Base-by-base conservation (phyloP, 30 jellyfish, hydroid and myxozoan species). In the Pelagia noctiluca region DNA sequence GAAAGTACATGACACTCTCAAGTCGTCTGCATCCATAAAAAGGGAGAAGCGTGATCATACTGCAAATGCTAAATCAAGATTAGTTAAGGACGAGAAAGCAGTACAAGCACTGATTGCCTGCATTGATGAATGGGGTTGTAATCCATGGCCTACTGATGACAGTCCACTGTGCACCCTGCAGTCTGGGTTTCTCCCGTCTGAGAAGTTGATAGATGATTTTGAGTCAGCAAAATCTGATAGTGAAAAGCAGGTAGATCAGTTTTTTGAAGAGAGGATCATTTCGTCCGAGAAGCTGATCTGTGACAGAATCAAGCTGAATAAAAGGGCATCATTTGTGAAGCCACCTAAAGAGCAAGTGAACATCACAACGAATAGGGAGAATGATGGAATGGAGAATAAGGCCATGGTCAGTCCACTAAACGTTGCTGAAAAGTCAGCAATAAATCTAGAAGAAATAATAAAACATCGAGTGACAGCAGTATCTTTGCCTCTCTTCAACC, bases 271-370 rank as follows among this genome's bases (percentile, higher is more conserved):
- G 21, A 8, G 68, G 26, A 52, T 52, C 28, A 3, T 52, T 52
- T 52, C 68, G 2, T 3, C 12, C 2, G 68, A 52, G 26, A 52
- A 52, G 26, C 26, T 19, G 26, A 3, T 52, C 26, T 8, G 26
- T 30, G 68, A 52, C 68, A 52, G 28, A 52, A 52, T 52, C 28
- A 8, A 52, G 12, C 12, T 8, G 2, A 52, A 52, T 30, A 19
- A 8, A 52, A 52, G 68, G 68, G 28, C 12, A 3, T 3, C 68
- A 8, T 52, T 52, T 19, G 68, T 3, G 28, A 52, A 52, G 68
- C 68, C 68, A 52, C 68, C 68, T 52, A 52, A 8, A 52, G 68
- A 52, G 26, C 12, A 52, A 52, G 68, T 3, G 68, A 52, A 52
- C 12, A 52, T 8, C 26, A 19, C 68, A 2, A 52, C 68, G 28